Evolutionary conservation across 2,113 vertebrate genomes (phyloP).

Genomic region (Hylia prasina): DNA sequence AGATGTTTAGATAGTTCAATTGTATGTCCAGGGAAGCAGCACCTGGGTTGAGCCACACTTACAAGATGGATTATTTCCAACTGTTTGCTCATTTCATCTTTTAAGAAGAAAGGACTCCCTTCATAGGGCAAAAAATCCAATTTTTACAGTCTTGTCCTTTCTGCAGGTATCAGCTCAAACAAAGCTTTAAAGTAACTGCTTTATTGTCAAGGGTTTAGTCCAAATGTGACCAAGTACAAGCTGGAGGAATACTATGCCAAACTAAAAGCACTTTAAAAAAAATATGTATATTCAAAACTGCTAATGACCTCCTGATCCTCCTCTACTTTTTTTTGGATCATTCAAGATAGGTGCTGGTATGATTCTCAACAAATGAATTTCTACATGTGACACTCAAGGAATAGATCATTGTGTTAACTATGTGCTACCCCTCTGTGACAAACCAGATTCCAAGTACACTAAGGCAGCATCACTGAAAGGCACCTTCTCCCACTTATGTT

Average conservation of each 20-base stretch:
- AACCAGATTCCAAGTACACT: background rate
- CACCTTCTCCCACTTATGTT: background rate
- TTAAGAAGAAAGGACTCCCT: background rate
- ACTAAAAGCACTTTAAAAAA: background rate
- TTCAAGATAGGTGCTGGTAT: background rate
- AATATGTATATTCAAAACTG: background rate
- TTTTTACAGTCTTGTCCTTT: background rate
- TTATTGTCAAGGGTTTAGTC: background rate
- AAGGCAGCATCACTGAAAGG: background rate
- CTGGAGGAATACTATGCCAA: background rate
- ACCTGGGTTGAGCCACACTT: background rate
- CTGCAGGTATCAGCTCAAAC: background rate
- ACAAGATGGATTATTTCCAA: background rate
- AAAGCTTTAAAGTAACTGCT: background rate
- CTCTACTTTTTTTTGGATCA: background rate
- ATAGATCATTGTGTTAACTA: background rate
- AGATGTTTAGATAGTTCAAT: background rate
- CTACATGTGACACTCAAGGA: background rate
- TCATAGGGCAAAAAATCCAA: background rate
- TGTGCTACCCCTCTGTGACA: background rate
- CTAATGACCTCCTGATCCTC: background rate
- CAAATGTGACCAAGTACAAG: background rate
- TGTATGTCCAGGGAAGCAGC: accelerated
- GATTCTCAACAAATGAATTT: background rate
- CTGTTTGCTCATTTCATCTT: background rate